Conservation (phyloP, 2,888 invertebrate species). For the Cataglyphis livida region DNA sequence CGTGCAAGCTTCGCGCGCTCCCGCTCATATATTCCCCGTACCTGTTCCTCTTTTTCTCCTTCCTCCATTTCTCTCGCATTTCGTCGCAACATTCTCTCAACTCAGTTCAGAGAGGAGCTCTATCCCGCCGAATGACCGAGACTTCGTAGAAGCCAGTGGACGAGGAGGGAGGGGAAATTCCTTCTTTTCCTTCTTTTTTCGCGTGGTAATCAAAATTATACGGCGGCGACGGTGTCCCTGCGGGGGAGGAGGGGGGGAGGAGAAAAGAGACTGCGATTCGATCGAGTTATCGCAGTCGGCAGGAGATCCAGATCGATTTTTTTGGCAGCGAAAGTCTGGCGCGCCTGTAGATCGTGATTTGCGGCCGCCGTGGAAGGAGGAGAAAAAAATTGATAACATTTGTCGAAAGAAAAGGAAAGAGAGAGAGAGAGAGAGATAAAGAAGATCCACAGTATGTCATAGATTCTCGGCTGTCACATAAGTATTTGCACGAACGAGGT, state of each 20-base stretch:
- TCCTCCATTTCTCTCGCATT: conserved; percentile 48
- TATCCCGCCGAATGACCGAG: conserved; percentile 29
- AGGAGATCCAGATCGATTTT: conserved; percentile 34
- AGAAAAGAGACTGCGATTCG: conserved; percentile 31
- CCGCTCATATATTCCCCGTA: conserved; percentile 32
- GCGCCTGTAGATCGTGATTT: conserved; percentile 46
- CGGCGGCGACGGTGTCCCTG: background rate
- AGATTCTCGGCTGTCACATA: conserved; percentile 11
- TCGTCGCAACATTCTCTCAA: conserved; percentile 28
- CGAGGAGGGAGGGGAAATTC: conserved; percentile 1
- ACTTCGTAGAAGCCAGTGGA: conserved; percentile 27
- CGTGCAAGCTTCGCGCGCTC: conserved; percentile 24
- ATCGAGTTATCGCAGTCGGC: conserved; percentile 31
- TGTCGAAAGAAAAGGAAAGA: background rate
- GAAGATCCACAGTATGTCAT: background rate
- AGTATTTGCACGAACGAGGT: conserved; percentile 42
- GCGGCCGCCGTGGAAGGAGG: conserved; percentile 17
- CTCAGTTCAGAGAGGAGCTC: conserved; percentile 19
- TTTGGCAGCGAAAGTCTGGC: conserved; percentile 37
- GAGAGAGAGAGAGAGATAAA: background rate
- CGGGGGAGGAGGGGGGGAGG: background rate
- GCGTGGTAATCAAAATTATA: conserved; percentile 33
- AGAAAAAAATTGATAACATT: conserved; percentile 23
- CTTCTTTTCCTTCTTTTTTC: conserved; percentile 7
- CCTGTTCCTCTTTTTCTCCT: conserved; percentile 49